phyloP scores from a whole-genome alignment of 2,888 invertebrate species.

The Diarsia dahlii region DNA sequence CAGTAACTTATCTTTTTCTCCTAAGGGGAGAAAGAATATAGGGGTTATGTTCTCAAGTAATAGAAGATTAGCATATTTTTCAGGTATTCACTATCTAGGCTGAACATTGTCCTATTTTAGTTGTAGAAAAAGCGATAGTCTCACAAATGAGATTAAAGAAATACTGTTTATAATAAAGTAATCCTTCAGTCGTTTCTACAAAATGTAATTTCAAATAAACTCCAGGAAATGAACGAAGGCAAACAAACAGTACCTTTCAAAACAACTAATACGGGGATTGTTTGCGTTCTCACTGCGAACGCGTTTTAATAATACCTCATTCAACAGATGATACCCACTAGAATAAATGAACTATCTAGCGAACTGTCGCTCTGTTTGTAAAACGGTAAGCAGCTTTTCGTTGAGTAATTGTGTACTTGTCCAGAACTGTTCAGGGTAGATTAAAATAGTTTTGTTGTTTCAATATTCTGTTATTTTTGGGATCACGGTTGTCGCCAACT shows the following conservation, averaged over 20 bases:
- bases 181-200: not conserved
- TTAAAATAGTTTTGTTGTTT: conserved; percentile 45
- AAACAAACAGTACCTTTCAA: conserved; percentile 59
- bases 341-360: conserved; percentile 69
- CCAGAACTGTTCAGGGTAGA: conserved; percentile 42
- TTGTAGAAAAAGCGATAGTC: not conserved
- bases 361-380: conserved; percentile 66
- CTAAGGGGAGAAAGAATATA: not conserved
- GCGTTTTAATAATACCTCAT: conserved; percentile 74
- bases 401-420: conserved; percentile 51
- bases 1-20: not conserved
- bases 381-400: conserved; percentile 60
- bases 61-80: not conserved
- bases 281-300: conserved; percentile 68
- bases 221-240: conserved; percentile 28
- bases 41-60: not conserved
- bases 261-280: conserved; percentile 68
- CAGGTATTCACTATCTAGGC: not conserved
- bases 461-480: conserved; percentile 35
- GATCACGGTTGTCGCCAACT: not conserved
- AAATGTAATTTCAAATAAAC: conserved; percentile 35
- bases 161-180: conserved; percentile 2
- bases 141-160: not conserved
- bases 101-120: not conserved
- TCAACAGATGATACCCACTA: conserved; percentile 68